These are phyloP conservation scores for Melopsittacus undulatus DNA, from an alignment of 2,797 vertebrate species.

Conservation along the genomic window DNA sequence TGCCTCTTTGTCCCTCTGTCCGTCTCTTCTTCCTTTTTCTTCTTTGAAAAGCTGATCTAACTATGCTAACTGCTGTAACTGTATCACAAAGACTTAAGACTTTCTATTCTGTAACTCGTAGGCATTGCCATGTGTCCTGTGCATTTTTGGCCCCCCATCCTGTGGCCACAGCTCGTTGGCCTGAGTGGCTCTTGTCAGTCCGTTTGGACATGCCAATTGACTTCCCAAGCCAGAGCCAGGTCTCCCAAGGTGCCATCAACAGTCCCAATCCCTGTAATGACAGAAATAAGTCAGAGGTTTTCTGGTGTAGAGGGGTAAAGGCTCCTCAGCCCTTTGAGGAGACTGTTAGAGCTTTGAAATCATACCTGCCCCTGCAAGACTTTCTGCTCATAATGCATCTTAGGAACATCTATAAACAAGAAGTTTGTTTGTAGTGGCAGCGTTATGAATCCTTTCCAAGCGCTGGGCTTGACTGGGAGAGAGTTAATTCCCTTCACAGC, in stretches of 20 bases:
- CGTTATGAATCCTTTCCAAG: not conserved
- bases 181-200: not conserved
- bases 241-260: not conserved
- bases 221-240: not conserved
- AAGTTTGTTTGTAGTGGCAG: not conserved
- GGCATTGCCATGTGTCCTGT: not conserved
- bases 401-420: not conserved
- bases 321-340: not conserved
- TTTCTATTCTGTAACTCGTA: accelerated
- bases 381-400: not conserved
- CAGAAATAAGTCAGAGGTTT: not conserved
- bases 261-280: accelerated
- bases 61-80: not conserved
- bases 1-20: not conserved
- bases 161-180: not conserved
- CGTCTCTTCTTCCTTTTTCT: not conserved
- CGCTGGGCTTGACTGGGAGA: not conserved
- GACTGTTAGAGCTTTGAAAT: not conserved
- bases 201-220: not conserved
- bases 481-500: not conserved
- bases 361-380: not conserved
- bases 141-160: not conserved
- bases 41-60: not conserved
- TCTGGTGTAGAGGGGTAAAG: not conserved
- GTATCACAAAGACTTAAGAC: not conserved